Evolutionary conservation across 2,113 vertebrate species (phyloP), one percentile per base, ranked within the genome.

Genomic region (Elachura formosa): DNA sequence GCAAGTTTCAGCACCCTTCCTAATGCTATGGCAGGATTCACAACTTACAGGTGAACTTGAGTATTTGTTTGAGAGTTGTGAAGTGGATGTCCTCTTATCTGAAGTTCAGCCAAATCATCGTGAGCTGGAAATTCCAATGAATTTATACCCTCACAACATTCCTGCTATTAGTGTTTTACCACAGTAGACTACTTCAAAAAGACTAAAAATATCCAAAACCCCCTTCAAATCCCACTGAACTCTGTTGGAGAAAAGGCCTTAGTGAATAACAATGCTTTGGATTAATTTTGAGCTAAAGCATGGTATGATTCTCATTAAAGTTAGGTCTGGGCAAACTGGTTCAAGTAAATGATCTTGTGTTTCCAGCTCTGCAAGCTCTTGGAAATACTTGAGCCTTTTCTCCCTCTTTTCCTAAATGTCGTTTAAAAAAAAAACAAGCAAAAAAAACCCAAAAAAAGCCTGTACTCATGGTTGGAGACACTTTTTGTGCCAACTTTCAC

Each of bases 401-500:
- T 1, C 6, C 18, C 14, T 2, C 23, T 36, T 64, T 45, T 38
- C 22, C 45, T 67, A 49, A 82, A 93, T 55, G 75, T 75, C 82
- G 12, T 61, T 62, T 1, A 12, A 43, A 72, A 66, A 69, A 54
- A 67, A 55, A 73, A 49, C 24, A 5, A 2, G n/a, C n/a, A 25
- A 6, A 12, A 55, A 67, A 62, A 52, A 12, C 14, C 4, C 8
- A 12, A 28, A 21, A 45, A 26, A 79, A 34, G 13, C 0, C 46
- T 31, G 6, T 90, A n/a, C 66, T 95, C 38, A 64, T 94, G 84
- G 61, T 76, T 90, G 85, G 62, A 95, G 93, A 95, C 48, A 86
- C 28, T 89, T 93, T 93, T 93, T 82, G 77, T 95, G 82, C 90
- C 87, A 94, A 28, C 89, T 95, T 95, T 95, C 62, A 90, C 87